Conservation (phyloP, 2,113 vertebrate genomes). For the Pseudorhombus dupliciocellatus region DNA sequence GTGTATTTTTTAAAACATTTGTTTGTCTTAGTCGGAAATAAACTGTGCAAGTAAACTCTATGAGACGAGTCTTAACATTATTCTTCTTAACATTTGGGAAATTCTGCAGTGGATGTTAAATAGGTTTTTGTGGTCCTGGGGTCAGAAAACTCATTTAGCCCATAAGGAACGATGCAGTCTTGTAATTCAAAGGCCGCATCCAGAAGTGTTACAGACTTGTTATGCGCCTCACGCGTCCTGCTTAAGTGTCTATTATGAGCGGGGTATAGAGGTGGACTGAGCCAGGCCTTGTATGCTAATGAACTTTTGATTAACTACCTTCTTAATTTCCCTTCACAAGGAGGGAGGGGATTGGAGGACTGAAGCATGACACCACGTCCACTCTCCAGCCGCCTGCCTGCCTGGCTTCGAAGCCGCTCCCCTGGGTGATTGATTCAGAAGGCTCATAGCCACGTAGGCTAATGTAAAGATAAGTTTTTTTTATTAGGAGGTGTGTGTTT, state of each 20-base stretch:
- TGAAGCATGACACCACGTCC: conserved; percentile 26
- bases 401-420: conserved; percentile 42
- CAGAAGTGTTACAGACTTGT: conserved; percentile 47
- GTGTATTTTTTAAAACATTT: background rate
- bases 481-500: conserved; percentile 52
- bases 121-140: conserved; percentile 23
- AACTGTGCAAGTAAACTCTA: no score
- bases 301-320: conserved; percentile 80
- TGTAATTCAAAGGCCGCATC: conserved; percentile 32
- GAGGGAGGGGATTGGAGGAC: conserved; percentile 53
- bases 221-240: conserved; percentile 66
- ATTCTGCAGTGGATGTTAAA: conserved; percentile 20
- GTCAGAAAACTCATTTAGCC: conserved; percentile 61
- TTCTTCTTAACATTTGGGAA: background rate
- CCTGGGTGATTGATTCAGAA: conserved; percentile 71
- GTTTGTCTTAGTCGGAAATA: background rate
- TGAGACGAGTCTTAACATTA: background rate
- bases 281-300: conserved; percentile 75
- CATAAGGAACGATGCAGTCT: conserved; percentile 7
- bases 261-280: conserved; percentile 52
- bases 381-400: conserved; percentile 36
- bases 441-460: conserved; percentile 48
- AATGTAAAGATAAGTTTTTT: conserved; percentile 74
- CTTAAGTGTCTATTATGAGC: conserved; percentile 67
- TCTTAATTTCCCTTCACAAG: conserved; percentile 73